Conservation (phyloP, 1,140 invertebrate genomes). For the Cotesia vestalis region DNA sequence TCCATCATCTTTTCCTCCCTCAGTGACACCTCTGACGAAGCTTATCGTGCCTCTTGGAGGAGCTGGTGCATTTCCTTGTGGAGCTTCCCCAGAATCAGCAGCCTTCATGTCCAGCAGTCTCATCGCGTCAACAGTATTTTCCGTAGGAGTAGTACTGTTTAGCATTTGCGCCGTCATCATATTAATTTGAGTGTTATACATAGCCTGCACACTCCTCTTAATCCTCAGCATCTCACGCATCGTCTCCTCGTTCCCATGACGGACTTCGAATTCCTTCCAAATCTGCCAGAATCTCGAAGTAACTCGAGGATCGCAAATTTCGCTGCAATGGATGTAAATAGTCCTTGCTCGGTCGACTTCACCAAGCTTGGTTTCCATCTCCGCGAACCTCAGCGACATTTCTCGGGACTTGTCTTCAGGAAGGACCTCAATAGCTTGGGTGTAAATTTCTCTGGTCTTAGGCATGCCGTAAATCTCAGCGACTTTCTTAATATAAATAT, state of each 20-base stretch:
- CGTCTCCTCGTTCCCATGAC: slow-evolving; percentile 99
- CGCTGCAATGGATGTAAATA: slow-evolving; percentile 97
- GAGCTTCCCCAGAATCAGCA: slow-evolving; percentile 54
- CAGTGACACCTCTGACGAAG: slow-evolving; percentile 88
- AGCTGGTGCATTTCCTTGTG: slow-evolving; percentile 52
- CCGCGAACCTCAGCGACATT: slow-evolving; percentile 96
- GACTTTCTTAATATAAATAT: slow-evolving; percentile 98
- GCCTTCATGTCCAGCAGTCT: slow-evolving; percentile 84
- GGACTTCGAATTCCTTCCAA: slow-evolving; percentile 99
- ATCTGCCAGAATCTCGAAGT: slow-evolving; percentile 96
- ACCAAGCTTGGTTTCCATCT: slow-evolving; percentile 97
- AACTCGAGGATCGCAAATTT: slow-evolving; percentile 98
- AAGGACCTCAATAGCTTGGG: slow-evolving; percentile 95
- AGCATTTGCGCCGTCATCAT: slow-evolving; percentile 99
- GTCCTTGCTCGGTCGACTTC: slow-evolving; percentile 97
- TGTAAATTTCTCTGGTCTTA: slow-evolving; percentile 95
- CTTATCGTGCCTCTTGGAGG: slow-evolving; percentile 75
- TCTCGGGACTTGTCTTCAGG: slow-evolving; percentile 91
- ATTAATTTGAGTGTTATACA: slow-evolving; percentile 95
- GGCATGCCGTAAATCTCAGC: slow-evolving; percentile 97
- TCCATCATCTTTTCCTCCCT: slow-evolving; percentile 73
- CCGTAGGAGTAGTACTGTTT: slow-evolving; percentile 74
- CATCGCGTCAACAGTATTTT: slow-evolving; percentile 85
- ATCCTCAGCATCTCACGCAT: slow-evolving; percentile 99
- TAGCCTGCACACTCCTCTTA: slow-evolving; percentile 96